A percentile compares a stretch with the other conserved stretches of the same genome.
Evolutionary conservation across 2,797 vertebrate species (phyloP).

Genomic region (Denticeps clupeoides): DNA sequence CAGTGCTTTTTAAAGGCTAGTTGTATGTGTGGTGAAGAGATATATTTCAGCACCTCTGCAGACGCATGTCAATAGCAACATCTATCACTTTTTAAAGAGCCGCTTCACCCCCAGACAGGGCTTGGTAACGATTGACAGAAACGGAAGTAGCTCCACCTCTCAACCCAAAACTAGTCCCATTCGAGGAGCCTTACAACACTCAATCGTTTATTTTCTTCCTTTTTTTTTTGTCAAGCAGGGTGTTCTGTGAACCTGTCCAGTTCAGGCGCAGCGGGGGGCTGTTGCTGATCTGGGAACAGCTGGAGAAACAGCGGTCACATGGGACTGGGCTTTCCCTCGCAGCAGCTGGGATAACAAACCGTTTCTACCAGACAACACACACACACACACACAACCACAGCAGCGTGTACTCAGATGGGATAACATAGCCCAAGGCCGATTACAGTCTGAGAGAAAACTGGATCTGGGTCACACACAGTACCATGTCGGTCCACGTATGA

Average conservation of each 20-base stretch:
- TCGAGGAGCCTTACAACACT: neutral
- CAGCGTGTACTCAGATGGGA: constrained; percentile 15
- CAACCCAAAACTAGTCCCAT: too few relatives aligned
- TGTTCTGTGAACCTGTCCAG: neutral
- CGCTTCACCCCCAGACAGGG: neutral
- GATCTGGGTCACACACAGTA: too few relatives aligned
- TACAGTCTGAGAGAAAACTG: constrained; percentile 15
- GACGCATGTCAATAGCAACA: neutral
- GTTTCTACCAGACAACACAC: constrained; percentile 11
- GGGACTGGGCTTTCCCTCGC: constrained; percentile 56
- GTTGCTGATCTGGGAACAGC: constrained; percentile 57
- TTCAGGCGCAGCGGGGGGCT: constrained; percentile 36
- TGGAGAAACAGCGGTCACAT: constrained; percentile 61
- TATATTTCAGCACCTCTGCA: constrained; percentile 1
- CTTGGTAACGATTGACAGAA: neutral
- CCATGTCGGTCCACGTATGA: too few relatives aligned
- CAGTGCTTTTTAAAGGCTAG: neutral
- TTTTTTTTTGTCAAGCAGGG: neutral
- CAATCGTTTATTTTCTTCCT: neutral
- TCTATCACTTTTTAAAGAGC: neutral
- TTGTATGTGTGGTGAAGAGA: neutral
- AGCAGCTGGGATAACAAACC: constrained; percentile 66
- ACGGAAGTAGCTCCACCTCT: neutral
- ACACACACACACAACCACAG: constrained; percentile 20
- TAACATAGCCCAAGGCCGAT: constrained; percentile 5